Base-by-base conservation (phyloP, 2,797 vertebrate species). In the Zenarchopterus dispar region DNA sequence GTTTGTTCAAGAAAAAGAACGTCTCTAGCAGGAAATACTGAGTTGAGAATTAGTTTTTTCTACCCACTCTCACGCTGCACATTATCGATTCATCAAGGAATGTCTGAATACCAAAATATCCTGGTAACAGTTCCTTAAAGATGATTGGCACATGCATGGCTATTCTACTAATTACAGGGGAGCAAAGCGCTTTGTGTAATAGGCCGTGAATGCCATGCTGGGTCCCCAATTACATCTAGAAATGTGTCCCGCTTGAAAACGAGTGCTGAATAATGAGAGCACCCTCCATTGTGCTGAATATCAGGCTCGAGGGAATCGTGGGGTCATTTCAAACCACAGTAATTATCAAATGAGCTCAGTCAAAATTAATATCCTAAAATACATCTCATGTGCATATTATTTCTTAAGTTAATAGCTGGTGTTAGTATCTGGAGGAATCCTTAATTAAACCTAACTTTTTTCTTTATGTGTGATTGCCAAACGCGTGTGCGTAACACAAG, bases 251-350 rank as follows among this genome's bases (percentile, higher is more conserved):
- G 15, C 78, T 75, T 22, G 63, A 79, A 84, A 83, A 84, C 80
- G 78, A 84, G 74, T 22, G 69, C 81, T 91, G 72, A 91, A 90
- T 91, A 91, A 93, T 89, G 82, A 90, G 84, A 75, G 78, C 74
- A 53, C 75, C 72, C 67, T 85, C 75, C 64, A 39, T 77, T 89
- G 87, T 88, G 81, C 80, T 74, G 85, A 81, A 84, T 84, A 79
- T 82, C 74, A 81, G 65, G 78, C 84, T 81, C 81, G 0, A 50
- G 86, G 83, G 86, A 88, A 63, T 63, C 82, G 67, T 70, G 26
- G 82, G 85, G 88, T 86, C 84, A 87, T 82, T 83, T 85, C 42
- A 75, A 85, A 86, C 63, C 67, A 44, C 73, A 78, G 78, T 85
- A 84, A 91, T 91, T 91, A 91, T 84, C 86, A 82, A 86, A 86